A percentile compares a stretch with the other conserved stretches of the same genome.
These are phyloP conservation scores for Fissipunctia ypsillon DNA, from an alignment of 2,888 invertebrate genomes.

Conservation along the genomic window DNA sequence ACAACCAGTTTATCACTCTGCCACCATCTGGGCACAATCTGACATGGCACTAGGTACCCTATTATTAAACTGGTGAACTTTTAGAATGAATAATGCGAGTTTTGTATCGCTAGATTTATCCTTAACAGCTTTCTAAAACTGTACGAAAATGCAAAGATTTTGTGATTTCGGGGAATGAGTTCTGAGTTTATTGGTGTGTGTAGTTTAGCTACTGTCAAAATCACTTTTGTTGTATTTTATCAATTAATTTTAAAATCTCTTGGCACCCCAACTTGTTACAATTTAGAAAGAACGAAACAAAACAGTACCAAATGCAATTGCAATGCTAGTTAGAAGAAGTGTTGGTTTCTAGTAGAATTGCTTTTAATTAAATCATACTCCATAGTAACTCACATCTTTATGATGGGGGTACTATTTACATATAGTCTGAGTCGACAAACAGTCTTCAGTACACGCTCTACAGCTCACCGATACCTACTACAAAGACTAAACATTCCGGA, in stretches of 20 bases:
- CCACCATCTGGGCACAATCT: slow-evolving; percentile 52
- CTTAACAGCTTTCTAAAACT: no score
- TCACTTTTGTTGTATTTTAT: neutral
- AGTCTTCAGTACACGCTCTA: neutral
- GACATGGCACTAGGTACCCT: neutral
- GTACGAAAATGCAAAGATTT: neutral
- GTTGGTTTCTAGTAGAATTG: neutral
- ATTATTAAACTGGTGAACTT: slow-evolving; percentile 18
- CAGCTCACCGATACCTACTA: neutral
- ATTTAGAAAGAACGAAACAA: neutral
- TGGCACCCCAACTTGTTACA: neutral
- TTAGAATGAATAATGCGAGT: slow-evolving; percentile 1
- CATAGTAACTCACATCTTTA: neutral
- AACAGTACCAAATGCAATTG: neutral
- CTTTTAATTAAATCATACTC: neutral
- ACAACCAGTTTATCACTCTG: slow-evolving; percentile 55
- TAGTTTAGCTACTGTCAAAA: neutral
- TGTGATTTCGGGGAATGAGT: neutral
- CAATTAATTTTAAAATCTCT: neutral
- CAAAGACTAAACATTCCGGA: slow-evolving; percentile 43
- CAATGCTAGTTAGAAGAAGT: neutral
- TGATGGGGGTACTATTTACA: neutral
- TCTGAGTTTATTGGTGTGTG: neutral
- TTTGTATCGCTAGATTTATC: slow-evolving; percentile 7
- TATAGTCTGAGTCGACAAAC: neutral